Conservation (phyloP, 1,140 invertebrate genomes). For the Ceratosolen solmsi region DNA sequence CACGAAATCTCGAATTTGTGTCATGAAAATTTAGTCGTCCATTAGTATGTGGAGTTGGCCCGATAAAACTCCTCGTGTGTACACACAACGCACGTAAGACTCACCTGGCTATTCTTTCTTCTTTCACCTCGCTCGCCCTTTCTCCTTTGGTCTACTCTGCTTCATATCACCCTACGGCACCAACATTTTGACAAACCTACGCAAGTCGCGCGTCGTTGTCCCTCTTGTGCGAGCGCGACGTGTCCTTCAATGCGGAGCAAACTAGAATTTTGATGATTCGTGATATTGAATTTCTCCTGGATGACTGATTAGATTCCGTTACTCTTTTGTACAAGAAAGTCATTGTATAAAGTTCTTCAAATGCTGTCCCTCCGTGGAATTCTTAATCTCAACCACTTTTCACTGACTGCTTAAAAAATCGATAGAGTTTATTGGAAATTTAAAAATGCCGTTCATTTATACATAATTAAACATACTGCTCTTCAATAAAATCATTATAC, state of each 20-base stretch:
- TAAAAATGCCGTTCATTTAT: background rate
- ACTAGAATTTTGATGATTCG: conserved; percentile 26
- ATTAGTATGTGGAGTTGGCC: conserved; percentile 53
- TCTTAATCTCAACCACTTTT: background rate
- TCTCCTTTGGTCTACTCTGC: background rate
- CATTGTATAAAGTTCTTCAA: no score
- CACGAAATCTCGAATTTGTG: background rate
- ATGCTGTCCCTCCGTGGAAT: no score
- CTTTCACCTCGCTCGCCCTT: background rate
- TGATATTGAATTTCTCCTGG: conserved; percentile 21
- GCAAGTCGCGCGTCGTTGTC: background rate
- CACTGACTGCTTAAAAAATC: background rate
- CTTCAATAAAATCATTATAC: no score
- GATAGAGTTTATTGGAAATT: background rate
- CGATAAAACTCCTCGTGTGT: background rate
- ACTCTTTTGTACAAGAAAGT: background rate
- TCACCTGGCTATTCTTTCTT: conserved; percentile 4
- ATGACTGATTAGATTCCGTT: conserved; percentile 12
- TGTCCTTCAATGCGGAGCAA: background rate
- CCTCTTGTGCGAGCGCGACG: background rate
- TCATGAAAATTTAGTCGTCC: conserved; percentile 14
- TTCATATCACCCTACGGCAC: background rate
- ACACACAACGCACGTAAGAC: background rate
- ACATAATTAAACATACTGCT: no score
- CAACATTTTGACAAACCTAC: conserved; percentile 6